Percentiles rank a stretch among this genome's conserved stretches.
These are phyloP conservation scores for Pegoplata infirma DNA, from an alignment of 2,888 invertebrate species.

Conservation along the genomic window DNA sequence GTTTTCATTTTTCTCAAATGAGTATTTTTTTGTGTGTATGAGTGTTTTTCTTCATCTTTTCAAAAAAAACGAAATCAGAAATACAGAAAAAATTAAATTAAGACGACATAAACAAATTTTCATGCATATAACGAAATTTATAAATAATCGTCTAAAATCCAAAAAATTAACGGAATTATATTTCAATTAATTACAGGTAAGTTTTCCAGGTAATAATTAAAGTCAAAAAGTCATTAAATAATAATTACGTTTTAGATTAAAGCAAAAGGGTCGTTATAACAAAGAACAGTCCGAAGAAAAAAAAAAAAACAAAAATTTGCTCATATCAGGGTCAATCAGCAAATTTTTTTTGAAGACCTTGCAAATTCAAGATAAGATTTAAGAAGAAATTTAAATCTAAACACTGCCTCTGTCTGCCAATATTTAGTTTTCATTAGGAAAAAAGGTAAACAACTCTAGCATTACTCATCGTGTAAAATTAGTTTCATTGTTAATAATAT, in stretches of 20 bases:
- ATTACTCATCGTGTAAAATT: not conserved
- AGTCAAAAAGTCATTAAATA: slow-evolving; percentile 54
- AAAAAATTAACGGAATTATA: slow-evolving; percentile 7
- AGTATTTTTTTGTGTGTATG: slow-evolving; percentile 40
- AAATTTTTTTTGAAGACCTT: slow-evolving; percentile 47
- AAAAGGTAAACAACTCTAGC: slow-evolving; percentile 36
- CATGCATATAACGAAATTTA: slow-evolving; percentile 16
- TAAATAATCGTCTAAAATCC: slow-evolving; percentile 19
- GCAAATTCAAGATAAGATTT: slow-evolving; percentile 42
- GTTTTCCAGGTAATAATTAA: no score
- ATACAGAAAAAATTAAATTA: slow-evolving; percentile 56
- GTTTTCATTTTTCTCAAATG: slow-evolving; percentile 41
- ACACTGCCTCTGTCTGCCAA: slow-evolving; percentile 58
- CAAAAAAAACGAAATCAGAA: slow-evolving; percentile 31
- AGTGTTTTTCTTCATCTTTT: slow-evolving; percentile 32
- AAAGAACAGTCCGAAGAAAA: slow-evolving; percentile 49
- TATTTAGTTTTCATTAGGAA: slow-evolving; percentile 17
- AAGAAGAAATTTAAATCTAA: slow-evolving; percentile 33
- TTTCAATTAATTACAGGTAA: slow-evolving; percentile 4
- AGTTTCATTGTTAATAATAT: not conserved
- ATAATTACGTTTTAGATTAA: slow-evolving; percentile 57
- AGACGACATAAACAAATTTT: slow-evolving; percentile 61
- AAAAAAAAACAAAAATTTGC: slow-evolving; percentile 42
- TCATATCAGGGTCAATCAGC: slow-evolving; percentile 60
- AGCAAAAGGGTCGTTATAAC: slow-evolving; percentile 31